phyloP scores from a whole-genome alignment of 2,797 vertebrate species.

The Prionace glauca region DNA sequence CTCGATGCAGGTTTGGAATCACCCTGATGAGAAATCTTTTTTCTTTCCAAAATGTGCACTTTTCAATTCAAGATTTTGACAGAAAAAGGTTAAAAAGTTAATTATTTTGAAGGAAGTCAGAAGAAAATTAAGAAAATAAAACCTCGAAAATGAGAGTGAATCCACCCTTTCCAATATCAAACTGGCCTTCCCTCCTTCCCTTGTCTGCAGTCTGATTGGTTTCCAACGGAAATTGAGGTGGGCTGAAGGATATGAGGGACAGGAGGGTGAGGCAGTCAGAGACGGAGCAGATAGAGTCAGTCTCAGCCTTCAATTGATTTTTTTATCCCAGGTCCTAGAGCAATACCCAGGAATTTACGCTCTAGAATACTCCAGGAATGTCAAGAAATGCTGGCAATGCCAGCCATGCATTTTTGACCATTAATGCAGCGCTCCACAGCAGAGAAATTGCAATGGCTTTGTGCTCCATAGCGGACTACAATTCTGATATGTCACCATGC shows the following conservation, averaged over 20 bases:
- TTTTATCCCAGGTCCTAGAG: background rate
- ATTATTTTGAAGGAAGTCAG: background rate
- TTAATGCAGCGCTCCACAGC: background rate
- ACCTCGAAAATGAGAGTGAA: background rate
- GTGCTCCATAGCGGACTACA: background rate
- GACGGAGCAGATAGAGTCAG: background rate
- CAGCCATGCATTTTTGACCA: background rate
- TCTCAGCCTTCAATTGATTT: background rate
- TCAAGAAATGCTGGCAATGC: background rate
- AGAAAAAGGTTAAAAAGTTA: background rate
- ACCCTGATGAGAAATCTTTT: too few species aligned
- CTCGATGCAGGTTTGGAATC: too few species aligned
- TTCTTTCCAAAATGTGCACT: too few species aligned
- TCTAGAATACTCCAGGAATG: background rate
- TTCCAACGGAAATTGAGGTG: background rate
- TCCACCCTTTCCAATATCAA: background rate
- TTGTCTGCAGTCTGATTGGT: background rate
- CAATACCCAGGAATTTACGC: background rate
- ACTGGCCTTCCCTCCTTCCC: background rate
- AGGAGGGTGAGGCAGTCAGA: background rate
- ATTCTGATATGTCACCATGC: background rate
- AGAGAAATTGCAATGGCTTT: background rate
- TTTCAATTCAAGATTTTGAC: too few species aligned
- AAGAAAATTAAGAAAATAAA: background rate
- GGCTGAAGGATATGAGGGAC: background rate